These are phyloP conservation scores for Heliconius nattereri DNA, from an alignment of 1,140 invertebrate species.

Conservation along the genomic window DNA sequence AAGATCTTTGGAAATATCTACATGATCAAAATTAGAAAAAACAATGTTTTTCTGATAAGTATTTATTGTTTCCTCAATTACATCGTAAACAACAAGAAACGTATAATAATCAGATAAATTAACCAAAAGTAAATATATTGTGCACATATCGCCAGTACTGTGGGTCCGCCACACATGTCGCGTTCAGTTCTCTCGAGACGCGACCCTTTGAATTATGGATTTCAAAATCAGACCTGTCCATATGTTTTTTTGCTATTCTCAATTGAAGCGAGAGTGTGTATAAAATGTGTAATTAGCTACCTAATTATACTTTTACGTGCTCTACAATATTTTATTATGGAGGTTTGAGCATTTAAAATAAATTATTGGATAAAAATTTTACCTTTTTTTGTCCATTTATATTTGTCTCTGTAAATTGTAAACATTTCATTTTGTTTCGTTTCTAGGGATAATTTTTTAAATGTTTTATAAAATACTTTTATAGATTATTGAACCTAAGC, in stretches of 20 bases:
- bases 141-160: background rate
- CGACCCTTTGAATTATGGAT: conserved; percentile 26
- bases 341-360: background rate
- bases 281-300: conserved; percentile 28
- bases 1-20: background rate
- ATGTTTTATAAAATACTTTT: no score
- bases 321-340: background rate
- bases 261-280: conserved; percentile 8
- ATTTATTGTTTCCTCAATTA: background rate
- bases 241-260: conserved; percentile 14
- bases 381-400: background rate
- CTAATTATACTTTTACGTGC: background rate
- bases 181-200: conserved; percentile 23
- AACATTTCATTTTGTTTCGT: no score
- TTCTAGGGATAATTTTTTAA: no score
- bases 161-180: conserved; percentile 11
- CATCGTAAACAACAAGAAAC: background rate
- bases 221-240: conserved; percentile 18
- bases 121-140: background rate
- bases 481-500: no score
- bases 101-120: background rate
- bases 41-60: no score
- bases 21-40: background rate
- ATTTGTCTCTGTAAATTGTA: no score
- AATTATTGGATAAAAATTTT: background rate